Percentiles rank a stretch among this genome's conserved stretches.
phyloP scores from a whole-genome alignment of 64 coral and sea anemone species.

The Actinia equina region DNA sequence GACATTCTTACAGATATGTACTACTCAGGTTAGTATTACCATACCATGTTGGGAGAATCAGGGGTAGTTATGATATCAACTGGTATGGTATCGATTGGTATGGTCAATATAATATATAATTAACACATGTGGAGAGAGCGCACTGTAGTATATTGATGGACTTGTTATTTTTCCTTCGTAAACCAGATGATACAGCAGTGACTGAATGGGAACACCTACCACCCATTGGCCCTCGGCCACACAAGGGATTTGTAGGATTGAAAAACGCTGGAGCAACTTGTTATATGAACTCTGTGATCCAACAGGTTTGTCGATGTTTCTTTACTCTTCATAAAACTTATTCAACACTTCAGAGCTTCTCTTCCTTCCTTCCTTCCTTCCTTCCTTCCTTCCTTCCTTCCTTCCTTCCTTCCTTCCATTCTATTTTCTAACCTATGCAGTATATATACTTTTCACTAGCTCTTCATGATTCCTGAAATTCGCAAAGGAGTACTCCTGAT shows the following conservation, averaged over 20 bases:
- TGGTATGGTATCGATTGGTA: too few relatives aligned
- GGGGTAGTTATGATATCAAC: too few relatives aligned
- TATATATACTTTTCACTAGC: slow-evolving; percentile 34
- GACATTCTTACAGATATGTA: slow-evolving; percentile 86
- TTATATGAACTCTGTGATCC: slow-evolving; percentile 99
- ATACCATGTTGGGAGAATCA: too few relatives aligned
- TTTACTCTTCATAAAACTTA: too few relatives aligned
- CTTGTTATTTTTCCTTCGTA: not conserved
- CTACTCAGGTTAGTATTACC: slow-evolving; percentile 71
- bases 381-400: not conserved
- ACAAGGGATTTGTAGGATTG: slow-evolving; percentile 87
- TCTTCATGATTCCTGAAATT: slow-evolving; percentile 97
- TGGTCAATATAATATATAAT: too few relatives aligned
- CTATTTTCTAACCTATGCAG: too few relatives aligned
- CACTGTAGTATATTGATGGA: too few relatives aligned
- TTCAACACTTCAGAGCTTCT: not conserved
- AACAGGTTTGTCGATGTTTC: slow-evolving; percentile 57
- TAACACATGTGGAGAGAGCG: too few relatives aligned
- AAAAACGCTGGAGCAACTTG: slow-evolving; percentile 99
- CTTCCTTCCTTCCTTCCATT: too few relatives aligned
- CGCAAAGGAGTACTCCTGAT: slow-evolving; percentile 77
- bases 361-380: not conserved
- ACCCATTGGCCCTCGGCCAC: slow-evolving; percentile 87
- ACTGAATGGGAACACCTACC: slow-evolving; percentile 93
- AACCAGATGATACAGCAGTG: slow-evolving; percentile 53